Percentiles rank a stretch among this genome's conserved stretches.
Evolutionary conservation across 2,888 invertebrate species (phyloP).

Genomic region (Dromius quadrimaculatus): DNA sequence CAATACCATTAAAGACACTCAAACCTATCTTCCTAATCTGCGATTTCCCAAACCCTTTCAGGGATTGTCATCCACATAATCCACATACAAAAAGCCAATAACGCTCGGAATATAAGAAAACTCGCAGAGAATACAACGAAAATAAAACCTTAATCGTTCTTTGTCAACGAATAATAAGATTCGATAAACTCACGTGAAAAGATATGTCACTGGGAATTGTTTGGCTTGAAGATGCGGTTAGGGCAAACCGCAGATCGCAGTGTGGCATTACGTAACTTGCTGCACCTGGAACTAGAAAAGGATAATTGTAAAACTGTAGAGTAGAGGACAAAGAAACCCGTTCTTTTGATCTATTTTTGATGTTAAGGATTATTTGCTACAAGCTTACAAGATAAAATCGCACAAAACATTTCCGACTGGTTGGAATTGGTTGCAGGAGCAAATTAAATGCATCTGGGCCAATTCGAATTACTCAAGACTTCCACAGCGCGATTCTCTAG

Average conservation of each 20-base stretch:
- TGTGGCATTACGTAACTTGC: slow-evolving; percentile 11
- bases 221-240: slow-evolving; percentile 18
- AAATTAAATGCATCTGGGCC: too few species aligned
- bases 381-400: slow-evolving; percentile 14
- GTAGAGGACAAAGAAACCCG: slow-evolving; percentile 2
- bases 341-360: slow-evolving; percentile 24
- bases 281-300: slow-evolving; percentile 17
- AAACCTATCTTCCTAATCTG: slow-evolving; percentile 26
- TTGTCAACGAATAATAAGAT: slow-evolving; percentile 53
- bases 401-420: neutral
- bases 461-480: too few species aligned
- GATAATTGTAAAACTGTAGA: slow-evolving; percentile 20
- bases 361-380: slow-evolving; percentile 28
- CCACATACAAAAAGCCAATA: slow-evolving; percentile 39
- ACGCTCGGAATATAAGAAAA: slow-evolving; percentile 18
- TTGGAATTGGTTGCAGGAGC: slow-evolving; percentile 6
- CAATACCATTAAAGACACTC: neutral
- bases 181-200: slow-evolving; percentile 51
- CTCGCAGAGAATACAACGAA: slow-evolving; percentile 22
- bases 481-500: too few species aligned
- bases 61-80: slow-evolving; percentile 22
- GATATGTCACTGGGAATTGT: slow-evolving; percentile 32
- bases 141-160: slow-evolving; percentile 51
- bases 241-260: slow-evolving; percentile 9
- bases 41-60: slow-evolving; percentile 15